Percentiles rank a stretch among this genome's conserved stretches.
Conservation (phyloP, 2,113 vertebrate genomes). For the Muscicapa adusta region DNA sequence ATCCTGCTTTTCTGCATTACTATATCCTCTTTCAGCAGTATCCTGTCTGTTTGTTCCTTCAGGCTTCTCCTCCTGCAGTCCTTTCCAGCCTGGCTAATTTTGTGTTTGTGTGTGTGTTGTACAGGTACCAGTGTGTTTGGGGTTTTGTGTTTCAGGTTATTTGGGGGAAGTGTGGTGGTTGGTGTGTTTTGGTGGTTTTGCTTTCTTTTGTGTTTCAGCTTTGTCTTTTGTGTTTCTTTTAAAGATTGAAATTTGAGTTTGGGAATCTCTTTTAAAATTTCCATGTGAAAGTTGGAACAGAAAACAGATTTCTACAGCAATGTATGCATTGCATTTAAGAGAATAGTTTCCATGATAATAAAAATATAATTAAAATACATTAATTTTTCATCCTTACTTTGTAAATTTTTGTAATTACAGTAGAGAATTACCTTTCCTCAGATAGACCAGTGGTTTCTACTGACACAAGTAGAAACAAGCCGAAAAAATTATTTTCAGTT, state of each 20-base stretch:
- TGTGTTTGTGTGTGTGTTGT: neutral
- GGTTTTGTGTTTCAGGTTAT: neutral
- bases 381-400: neutral
- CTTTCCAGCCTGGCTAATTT: neutral
- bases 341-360: neutral
- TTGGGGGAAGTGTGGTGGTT: fast-evolving
- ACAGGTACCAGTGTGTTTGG: neutral
- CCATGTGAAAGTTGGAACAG: neutral
- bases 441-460: neutral
- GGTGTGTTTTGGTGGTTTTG: neutral
- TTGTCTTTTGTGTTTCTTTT: neutral
- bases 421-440: neutral
- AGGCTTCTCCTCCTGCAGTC: neutral
- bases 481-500: neutral
- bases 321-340: neutral
- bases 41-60: neutral
- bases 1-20: neutral
- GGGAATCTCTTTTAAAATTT: neutral
- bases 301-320: neutral
- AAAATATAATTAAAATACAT: neutral
- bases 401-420: neutral
- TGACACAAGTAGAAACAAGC: neutral
- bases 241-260: neutral
- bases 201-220: neutral
- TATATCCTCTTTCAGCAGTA: neutral